Conservation (phyloP, 2,888 invertebrate species). For the Pandemis cinnamomeana region DNA sequence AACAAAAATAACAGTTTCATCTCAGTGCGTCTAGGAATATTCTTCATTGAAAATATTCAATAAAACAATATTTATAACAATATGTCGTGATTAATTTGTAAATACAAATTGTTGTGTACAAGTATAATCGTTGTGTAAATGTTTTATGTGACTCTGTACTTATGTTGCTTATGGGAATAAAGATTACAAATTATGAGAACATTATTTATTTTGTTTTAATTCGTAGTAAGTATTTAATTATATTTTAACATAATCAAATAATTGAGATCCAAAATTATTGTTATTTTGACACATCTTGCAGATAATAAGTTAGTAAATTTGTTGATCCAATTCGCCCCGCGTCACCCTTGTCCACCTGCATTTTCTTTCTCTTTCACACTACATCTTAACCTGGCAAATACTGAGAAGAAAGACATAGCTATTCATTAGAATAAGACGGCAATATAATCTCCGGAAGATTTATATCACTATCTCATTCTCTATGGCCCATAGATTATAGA, state of each 20-base stretch:
- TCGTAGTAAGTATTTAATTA: not conserved
- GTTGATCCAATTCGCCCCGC: not conserved
- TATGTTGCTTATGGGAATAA: slow-evolving; percentile 16
- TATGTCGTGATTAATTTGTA: slow-evolving; percentile 25
- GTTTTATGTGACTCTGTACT: slow-evolving; percentile 57
- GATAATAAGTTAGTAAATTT: not conserved
- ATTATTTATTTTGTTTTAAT: not conserved
- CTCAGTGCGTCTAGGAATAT: not conserved
- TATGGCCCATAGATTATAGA: no score
- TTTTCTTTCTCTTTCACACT: no score
- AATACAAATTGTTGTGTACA: slow-evolving; percentile 35
- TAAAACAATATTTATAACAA: slow-evolving; percentile 20
- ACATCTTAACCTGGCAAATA: no score
- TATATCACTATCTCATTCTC: no score
- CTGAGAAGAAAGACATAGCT: no score
- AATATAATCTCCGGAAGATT: no score
- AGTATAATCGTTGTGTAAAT: slow-evolving; percentile 44
- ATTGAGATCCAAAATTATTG: not conserved
- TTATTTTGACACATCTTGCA: no score
- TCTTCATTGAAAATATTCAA: not conserved
- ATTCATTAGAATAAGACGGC: no score
- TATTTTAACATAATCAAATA: not conserved
- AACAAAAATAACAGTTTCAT: not conserved
- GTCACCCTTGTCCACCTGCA: not conserved
- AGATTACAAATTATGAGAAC: not conserved